Base-by-base conservation (phyloP, 1,140 invertebrate species). In the Drosophila obscura region DNA sequence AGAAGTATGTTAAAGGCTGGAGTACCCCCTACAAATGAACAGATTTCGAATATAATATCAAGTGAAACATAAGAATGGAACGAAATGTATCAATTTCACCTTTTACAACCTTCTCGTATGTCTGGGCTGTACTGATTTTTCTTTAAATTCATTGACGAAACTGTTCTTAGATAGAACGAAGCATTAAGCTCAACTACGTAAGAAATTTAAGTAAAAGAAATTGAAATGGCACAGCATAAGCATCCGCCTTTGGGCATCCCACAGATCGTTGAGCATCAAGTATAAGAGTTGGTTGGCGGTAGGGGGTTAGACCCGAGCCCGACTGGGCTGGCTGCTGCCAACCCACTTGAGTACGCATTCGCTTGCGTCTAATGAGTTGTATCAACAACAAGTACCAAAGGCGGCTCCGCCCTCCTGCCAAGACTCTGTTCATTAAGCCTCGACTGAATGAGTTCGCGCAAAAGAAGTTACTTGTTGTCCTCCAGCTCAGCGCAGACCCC, bases 321-420 rank as follows among this genome's bases (percentile, higher is more conserved):
- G 9, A 13, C 15, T 51, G 62, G 62, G 56, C 69, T 56, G 50
- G 50, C 73, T 63, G 50, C 49, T 15, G 59, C 48, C 77, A 59
- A 78, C 64, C 71, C 82, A 87, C 82, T 87, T 87, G 83, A 87
- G 66, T 79, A 82, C 79, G 78, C 82, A 87, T 78, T 87, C 83
- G 83, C 49, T 87, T 87, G 82, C 83, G 78, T 87, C 82, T 87
- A 87, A 87, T 87, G 82, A 87, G 82, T 87, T 87, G 82, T 87
- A 88, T 87, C 82, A 87, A 87, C 82, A 87, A 61, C 82, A 88
- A 85, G 82, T 81, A 60, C 60, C 52, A 58, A 67, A 58, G 61
- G 49, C 49, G 49, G 28, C 16, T 44, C 49, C 51, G 24, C 28
- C 26, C 64, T 43, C 57, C 57, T 53, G 75, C 56, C 66, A 75